Evolutionary conservation across 2,113 vertebrate genomes (phyloP).

Genomic region (Bothrops jararaca): DNA sequence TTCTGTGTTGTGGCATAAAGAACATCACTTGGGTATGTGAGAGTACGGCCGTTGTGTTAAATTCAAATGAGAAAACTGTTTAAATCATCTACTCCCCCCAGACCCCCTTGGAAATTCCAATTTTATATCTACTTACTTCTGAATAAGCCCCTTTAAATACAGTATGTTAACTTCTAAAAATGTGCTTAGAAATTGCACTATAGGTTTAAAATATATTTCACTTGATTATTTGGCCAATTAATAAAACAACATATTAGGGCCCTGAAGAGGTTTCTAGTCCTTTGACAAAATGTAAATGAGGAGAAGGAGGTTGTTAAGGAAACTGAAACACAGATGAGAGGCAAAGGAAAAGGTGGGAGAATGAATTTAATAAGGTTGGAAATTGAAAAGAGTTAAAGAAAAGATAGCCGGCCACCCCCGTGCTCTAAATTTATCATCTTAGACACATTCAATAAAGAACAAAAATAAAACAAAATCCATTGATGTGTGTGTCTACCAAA

Average conservation of each 20-base stretch:
- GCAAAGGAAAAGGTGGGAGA: neutral
- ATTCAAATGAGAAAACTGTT: neutral
- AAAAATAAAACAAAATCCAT: constrained; percentile 60
- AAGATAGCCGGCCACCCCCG: constrained; percentile 36
- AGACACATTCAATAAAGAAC: constrained; percentile 47
- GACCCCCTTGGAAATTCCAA: neutral
- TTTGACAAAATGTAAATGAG: neutral
- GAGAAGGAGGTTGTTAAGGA: neutral
- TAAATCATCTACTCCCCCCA: neutral
- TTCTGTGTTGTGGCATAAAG: neutral
- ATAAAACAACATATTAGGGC: neutral
- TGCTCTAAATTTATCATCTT: constrained; percentile 51
- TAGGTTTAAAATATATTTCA: neutral
- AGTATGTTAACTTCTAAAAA: neutral
- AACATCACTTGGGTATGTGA: neutral
- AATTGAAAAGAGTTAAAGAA: constrained; percentile 40
- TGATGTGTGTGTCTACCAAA: constrained; percentile 64
- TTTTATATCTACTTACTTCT: neutral
- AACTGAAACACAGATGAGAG: neutral
- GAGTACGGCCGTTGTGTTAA: neutral
- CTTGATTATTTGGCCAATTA: neutral
- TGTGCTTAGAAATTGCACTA: neutral
- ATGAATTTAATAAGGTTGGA: constrained; percentile 34
- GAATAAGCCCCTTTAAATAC: neutral
- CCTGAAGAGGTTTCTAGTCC: neutral